A percentile compares a stretch with the other conserved stretches of the same genome.
phyloP scores from a whole-genome alignment of 2,113 vertebrate species.

The Bos indicus region DNA sequence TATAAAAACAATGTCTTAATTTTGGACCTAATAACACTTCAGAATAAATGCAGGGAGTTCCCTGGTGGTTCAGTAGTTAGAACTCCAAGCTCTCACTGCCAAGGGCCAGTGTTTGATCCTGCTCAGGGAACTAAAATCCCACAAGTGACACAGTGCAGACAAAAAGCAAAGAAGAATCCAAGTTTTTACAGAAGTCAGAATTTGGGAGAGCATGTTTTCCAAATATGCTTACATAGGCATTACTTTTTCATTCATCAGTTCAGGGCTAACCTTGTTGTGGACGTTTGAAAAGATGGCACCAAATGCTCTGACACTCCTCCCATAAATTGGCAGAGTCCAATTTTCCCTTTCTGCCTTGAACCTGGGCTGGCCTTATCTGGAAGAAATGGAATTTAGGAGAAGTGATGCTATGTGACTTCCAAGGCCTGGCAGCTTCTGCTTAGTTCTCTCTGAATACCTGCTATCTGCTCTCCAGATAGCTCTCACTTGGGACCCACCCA shows the following conservation, averaged over 20 bases:
- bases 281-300: not conserved
- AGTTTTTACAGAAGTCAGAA: not conserved
- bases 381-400: not conserved
- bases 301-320: not conserved
- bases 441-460: not conserved
- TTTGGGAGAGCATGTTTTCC: not conserved
- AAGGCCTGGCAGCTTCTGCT: not conserved
- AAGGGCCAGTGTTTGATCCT: not conserved
- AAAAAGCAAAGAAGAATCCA: not conserved
- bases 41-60: not conserved
- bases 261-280: not conserved
- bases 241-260: not conserved
- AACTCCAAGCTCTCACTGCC: not conserved
- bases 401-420: not conserved
- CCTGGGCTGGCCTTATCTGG: not conserved
- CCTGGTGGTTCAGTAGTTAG: not conserved
- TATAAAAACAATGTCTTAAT: conserved; percentile 20
- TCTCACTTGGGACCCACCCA: not conserved
- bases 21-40: conserved; percentile 18
- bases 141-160: not conserved
- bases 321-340: not conserved
- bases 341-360: conserved; percentile 13
- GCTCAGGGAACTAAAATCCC: not conserved
- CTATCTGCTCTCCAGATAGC: not conserved
- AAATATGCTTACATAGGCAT: not conserved